Base-by-base conservation (phyloP, 1,140 invertebrate genomes). In the Caenorhabditis latens region DNA sequence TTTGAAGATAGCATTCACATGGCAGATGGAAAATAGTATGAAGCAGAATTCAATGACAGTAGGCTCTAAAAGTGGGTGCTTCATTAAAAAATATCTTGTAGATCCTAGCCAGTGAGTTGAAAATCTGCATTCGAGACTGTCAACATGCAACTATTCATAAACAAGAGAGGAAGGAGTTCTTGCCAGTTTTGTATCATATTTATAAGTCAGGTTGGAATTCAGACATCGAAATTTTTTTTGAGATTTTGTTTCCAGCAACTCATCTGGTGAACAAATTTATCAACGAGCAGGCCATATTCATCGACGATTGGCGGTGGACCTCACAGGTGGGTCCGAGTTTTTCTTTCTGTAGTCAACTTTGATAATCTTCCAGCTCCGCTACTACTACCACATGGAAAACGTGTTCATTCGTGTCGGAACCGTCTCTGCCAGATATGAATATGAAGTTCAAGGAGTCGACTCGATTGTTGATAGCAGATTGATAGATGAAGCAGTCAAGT, bases 341-440 rank as follows among this genome's bases (percentile, higher is more conserved):
- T n/a, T n/a, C n/a, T n/a, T n/a, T n/a, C n/a, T n/a, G n/a, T n/a
- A n/a, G n/a, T n/a, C n/a, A n/a, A n/a, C n/a, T n/a, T n/a, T n/a
- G n/a, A n/a, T n/a, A n/a, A n/a, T n/a, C n/a, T n/a, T 13, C n/a
- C 61, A 75, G 67, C 32, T 85, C 24, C 61, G 84, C n/a, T 53
- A 67, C 16, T 85, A 85, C 24, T 85, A 63, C 63, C 61, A 85
- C 48, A 21, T 85, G 61, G 84, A 71, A 6, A 63, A 85, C 19
- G 84, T 85, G 13, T 85, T 85, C 48, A 53, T 85, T 40, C 84
- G 84, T 40, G 63, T 85, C 24, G 43, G 43, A 16, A 65, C 46
- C 4, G 40, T 85, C 4, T 55, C 84, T 8, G 55, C 65, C 0
- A 32, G 84, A 67, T 57, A 85, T 71, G 84, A 85, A 32, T 85